Conservation (phyloP, 2,113 vertebrate genomes). For the Sebastes schlegelii region DNA sequence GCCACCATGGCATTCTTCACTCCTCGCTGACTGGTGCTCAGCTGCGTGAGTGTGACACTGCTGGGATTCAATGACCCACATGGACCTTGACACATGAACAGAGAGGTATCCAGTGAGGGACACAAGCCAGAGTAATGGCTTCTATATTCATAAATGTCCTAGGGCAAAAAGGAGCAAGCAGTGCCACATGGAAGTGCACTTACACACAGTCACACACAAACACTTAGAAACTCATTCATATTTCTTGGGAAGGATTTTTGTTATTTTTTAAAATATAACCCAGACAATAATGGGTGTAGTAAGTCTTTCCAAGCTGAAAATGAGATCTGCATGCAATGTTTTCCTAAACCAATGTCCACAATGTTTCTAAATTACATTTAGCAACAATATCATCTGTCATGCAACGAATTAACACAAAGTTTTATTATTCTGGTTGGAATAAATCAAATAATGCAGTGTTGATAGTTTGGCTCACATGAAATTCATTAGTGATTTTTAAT, state of each 20-base stretch:
- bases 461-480: background rate
- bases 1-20: slow-evolving; percentile 7
- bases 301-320: background rate
- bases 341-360: background rate
- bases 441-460: background rate
- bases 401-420: background rate
- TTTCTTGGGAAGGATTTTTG: background rate
- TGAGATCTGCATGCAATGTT: background rate
- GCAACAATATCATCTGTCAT: background rate
- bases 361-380: background rate
- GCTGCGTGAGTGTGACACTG: slow-evolving; percentile 14
- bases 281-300: too few species aligned
- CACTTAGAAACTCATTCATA: background rate
- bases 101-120: background rate
- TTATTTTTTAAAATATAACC: background rate
- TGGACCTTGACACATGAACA: slow-evolving; percentile 4
- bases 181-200: background rate
- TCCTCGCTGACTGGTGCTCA: slow-evolving; percentile 1
- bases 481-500: slow-evolving; percentile 6
- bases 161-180: background rate
- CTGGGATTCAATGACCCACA: slow-evolving; percentile 36
- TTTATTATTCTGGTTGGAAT: background rate
- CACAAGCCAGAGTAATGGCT: background rate
- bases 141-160: slow-evolving; percentile 5
- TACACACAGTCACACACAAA: background rate